Percentiles rank a stretch among this genome's conserved stretches.
phyloP scores from a whole-genome alignment of 2,797 vertebrate species.

The Bovichtus variegatus region DNA sequence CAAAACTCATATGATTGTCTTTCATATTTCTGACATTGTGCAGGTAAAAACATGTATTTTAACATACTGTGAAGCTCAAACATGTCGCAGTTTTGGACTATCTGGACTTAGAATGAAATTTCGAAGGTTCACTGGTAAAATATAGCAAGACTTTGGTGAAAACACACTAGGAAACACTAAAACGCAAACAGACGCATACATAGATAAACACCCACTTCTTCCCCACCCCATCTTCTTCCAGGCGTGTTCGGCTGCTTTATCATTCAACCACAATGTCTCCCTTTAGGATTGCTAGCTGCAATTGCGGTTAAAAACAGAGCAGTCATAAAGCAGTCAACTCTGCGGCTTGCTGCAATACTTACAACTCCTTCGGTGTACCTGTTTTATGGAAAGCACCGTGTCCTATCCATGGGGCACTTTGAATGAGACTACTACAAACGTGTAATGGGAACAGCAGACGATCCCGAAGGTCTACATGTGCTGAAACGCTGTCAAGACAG shows the following conservation, averaged over 20 bases:
- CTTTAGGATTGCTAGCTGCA: slow-evolving; percentile 32
- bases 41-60: not conserved
- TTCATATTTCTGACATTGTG: not conserved
- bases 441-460: slow-evolving; percentile 44
- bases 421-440: not conserved
- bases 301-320: slow-evolving; percentile 23
- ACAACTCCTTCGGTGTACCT: slow-evolving; percentile 54
- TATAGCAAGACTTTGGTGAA: not conserved
- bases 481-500: slow-evolving; percentile 13
- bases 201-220: slow-evolving; percentile 3
- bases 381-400: slow-evolving; percentile 34
- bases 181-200: slow-evolving; percentile 15
- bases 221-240: not conserved
- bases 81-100: not conserved
- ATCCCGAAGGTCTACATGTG: slow-evolving; percentile 32
- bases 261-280: slow-evolving; percentile 51
- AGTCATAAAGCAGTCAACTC: slow-evolving; percentile 59
- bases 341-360: slow-evolving; percentile 29
- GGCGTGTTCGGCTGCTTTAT: slow-evolving; percentile 43
- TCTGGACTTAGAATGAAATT: not conserved
- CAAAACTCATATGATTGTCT: not conserved
- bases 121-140: not conserved
- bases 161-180: slow-evolving; percentile 5
- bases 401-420: slow-evolving; percentile 28
- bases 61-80: not conserved